phyloP scores from a whole-genome alignment of 2,113 vertebrate species.

The Taxidea taxus region DNA sequence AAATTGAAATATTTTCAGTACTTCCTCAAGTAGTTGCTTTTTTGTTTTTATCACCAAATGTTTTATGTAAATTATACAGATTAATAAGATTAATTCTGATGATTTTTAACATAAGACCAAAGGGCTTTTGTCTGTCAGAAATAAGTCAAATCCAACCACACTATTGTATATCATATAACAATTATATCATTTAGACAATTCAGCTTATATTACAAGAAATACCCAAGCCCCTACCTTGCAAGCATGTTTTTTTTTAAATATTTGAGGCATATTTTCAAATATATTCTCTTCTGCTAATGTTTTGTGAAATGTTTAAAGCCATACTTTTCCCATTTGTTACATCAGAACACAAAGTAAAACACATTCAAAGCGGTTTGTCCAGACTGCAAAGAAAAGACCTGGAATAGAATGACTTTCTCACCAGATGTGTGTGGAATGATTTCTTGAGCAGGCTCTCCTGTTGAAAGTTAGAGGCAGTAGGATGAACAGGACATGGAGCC shows the following conservation, averaged over 20 bases:
- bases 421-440: neutral
- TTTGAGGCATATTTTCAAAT: neutral
- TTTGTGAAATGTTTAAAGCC: neutral
- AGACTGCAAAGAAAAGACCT: neutral
- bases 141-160: constrained; percentile 74
- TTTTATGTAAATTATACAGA: constrained; percentile 80
- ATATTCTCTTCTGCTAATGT: neutral
- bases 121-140: constrained; percentile 76
- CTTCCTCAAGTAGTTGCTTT: constrained; percentile 59
- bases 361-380: neutral
- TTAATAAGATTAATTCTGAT: constrained; percentile 78
- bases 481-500: neutral
- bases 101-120: constrained; percentile 66
- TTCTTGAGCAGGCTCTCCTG: neutral
- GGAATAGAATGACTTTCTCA: neutral
- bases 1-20: constrained; percentile 81
- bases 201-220: neutral
- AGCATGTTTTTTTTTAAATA: neutral
- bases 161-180: constrained; percentile 50
- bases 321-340: neutral
- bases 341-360: constrained; percentile 26
- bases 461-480: neutral
- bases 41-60: constrained; percentile 68
- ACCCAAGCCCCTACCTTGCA: neutral
- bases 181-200: constrained; percentile 65